Base-by-base conservation (phyloP, 2,797 vertebrate genomes). In the Apodemus agrarius region DNA sequence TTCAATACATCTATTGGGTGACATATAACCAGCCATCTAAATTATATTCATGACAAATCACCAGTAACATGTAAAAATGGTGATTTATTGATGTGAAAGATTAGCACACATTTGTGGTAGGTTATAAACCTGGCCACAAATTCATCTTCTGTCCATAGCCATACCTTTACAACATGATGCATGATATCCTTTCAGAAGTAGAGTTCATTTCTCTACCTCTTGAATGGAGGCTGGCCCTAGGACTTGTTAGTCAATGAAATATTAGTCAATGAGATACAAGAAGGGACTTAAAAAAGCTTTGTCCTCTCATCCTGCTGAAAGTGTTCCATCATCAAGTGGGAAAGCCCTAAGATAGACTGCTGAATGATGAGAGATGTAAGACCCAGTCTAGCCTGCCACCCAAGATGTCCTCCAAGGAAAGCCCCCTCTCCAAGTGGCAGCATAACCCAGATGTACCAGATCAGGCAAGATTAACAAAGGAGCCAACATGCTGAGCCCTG, bases 31-130 rank as follows among this genome's bases (percentile, higher is more conserved):
- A 78, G 72, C 7, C 57, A 92, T 93, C 91, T 93, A 92, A 92
- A 84, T 87, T 84, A 89, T 31, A 94, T 87, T 93, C 46, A 81
- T 54, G 59, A 86, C 81, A 93, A 89, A 57, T 84, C 79, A 92
- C 69, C 88, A 92, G 93, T 88, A 93, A 74, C 16, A 83, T 81
- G 29, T 93, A 87, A 94, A 97, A 96, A 69, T n/a, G 21, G 81
- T 79, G 52, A 93, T 91, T 67, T 94, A 74, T 49, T 85, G 65
- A 43, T 26, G 22, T 72, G 65, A 91, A 83, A 86, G n/a, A 89
- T 97, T 80, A 91, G 52, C 46, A 93, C 52, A 89, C 59, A 94
- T 67, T 95, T 91, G 49, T 89, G 59, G 46, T 93, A 82, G 57
- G 49, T 89, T 94, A 46, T 86, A 59, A 86, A 93, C 94, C 40